A percentile compares a stretch with the other conserved stretches of the same genome.
These are phyloP conservation scores for Actenoides lindsayi DNA, from an alignment of 2,113 vertebrate species.

Conservation along the genomic window DNA sequence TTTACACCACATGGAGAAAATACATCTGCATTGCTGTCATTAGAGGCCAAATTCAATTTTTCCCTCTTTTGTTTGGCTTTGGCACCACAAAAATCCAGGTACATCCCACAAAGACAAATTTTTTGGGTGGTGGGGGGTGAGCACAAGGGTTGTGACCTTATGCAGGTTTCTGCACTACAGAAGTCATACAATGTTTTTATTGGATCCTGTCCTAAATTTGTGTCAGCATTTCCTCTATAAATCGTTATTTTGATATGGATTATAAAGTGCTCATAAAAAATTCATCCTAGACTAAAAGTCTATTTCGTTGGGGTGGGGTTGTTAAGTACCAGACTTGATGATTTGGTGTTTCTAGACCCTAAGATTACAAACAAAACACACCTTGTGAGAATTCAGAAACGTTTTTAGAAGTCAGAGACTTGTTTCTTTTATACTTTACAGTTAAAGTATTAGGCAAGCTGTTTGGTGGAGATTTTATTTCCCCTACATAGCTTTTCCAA, in stretches of 20 bases:
- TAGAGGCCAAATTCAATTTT: neutral
- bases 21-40: neutral
- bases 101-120: neutral
- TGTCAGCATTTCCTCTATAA: slow-evolving; percentile 48
- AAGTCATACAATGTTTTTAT: neutral
- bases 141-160: neutral
- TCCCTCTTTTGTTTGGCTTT: neutral
- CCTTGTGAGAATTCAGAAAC: neutral
- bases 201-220: slow-evolving; percentile 18
- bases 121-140: neutral
- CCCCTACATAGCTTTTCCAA: neutral
- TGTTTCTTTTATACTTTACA: neutral
- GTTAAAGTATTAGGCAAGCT: neutral
- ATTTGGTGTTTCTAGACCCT: slow-evolving; percentile 25
- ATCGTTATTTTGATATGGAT: slow-evolving; percentile 38
- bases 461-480: neutral
- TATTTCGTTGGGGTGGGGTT: neutral
- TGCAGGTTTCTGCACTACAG: neutral
- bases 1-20: neutral
- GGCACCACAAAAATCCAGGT: neutral
- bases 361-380: slow-evolving; percentile 14
- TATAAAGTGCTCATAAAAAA: slow-evolving; percentile 27
- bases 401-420: neutral
- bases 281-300: neutral
- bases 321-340: neutral